Evolutionary conservation across 2,888 invertebrate species (phyloP).

Genomic region (Candidula unifasciata): DNA sequence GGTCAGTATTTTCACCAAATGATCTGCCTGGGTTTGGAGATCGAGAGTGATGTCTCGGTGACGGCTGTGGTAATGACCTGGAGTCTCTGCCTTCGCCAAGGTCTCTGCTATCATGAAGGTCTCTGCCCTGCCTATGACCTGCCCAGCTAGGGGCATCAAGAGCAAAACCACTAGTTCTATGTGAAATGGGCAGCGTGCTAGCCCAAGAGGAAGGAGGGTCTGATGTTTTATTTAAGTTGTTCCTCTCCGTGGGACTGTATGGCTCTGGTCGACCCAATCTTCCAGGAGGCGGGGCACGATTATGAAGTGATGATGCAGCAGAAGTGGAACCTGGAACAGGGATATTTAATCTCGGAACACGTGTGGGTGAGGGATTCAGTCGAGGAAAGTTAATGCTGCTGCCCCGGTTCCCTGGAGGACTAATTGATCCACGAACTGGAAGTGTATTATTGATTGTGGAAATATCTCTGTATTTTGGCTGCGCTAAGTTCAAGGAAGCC

Average conservation of each 20-base stretch:
- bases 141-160: slow-evolving; percentile 43
- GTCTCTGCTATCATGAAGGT: slow-evolving; percentile 41
- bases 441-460: slow-evolving; percentile 77
- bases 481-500: slow-evolving; percentile 84
- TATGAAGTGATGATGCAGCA: not conserved
- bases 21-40: slow-evolving; percentile 47
- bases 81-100: slow-evolving; percentile 49
- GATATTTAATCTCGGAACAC: slow-evolving; percentile 61
- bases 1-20: slow-evolving; percentile 37
- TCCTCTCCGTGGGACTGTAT: slow-evolving; percentile 74
- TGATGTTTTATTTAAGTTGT: slow-evolving; percentile 71
- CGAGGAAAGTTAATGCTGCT: slow-evolving; percentile 89
- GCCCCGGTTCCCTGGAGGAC: slow-evolving; percentile 59
- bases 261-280: slow-evolving; percentile 71
- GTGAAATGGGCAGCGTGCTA: slow-evolving; percentile 58
- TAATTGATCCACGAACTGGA: slow-evolving; percentile 76
- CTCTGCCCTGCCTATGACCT: slow-evolving; percentile 38
- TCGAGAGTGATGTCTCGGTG: slow-evolving; percentile 8
- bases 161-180: slow-evolving; percentile 57
- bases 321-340: slow-evolving; percentile 28
- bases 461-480: slow-evolving; percentile 71
- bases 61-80: slow-evolving; percentile 37
- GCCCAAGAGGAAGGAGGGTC: slow-evolving; percentile 52
- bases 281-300: slow-evolving; percentile 64
- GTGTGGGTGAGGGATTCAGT: slow-evolving; percentile 95